phyloP scores from a whole-genome alignment of 2,113 vertebrate species.

The Chionodraco myersi region DNA sequence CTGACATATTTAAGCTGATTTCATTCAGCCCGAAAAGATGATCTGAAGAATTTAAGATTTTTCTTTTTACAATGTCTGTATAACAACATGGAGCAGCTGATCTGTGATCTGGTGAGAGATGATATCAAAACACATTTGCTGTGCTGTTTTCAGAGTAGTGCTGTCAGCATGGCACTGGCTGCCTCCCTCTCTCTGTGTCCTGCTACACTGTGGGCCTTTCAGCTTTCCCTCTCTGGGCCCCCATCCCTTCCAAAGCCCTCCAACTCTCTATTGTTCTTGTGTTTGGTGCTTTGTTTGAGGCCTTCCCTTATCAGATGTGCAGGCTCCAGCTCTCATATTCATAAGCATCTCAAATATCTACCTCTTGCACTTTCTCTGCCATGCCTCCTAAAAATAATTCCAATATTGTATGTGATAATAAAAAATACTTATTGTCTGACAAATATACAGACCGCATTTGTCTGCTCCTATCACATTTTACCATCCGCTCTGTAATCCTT shows the following conservation, averaged over 20 bases:
- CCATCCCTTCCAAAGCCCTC: constrained; percentile 68
- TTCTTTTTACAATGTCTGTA: neutral
- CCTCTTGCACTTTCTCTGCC: neutral
- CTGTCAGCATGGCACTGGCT: constrained; percentile 56
- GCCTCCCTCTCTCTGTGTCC: constrained; percentile 26
- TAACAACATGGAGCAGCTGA: constrained; percentile 21
- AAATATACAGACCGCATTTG: neutral
- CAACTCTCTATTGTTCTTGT: constrained; percentile 79
- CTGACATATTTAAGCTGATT: neutral
- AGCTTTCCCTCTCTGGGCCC: constrained; percentile 75
- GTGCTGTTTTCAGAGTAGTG: constrained; percentile 48
- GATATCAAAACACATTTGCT: constrained; percentile 37
- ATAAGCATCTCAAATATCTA: constrained; percentile 47
- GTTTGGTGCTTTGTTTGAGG: constrained; percentile 71
- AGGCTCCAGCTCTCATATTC: constrained; percentile 49
- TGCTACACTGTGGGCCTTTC: constrained; percentile 65
- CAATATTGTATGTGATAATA: neutral
- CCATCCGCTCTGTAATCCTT: constrained; percentile 22
- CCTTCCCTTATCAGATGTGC: constrained; percentile 68
- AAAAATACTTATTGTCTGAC: constrained; percentile 7
- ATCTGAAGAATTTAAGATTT: too few relatives aligned
- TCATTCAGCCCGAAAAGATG: neutral
- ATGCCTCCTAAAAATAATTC: neutral
- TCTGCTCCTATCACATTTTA: constrained; percentile 33
- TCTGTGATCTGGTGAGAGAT: constrained; percentile 21